phyloP scores from a whole-genome alignment of 2,888 invertebrate species.

The Caradrina clavipalpis region DNA sequence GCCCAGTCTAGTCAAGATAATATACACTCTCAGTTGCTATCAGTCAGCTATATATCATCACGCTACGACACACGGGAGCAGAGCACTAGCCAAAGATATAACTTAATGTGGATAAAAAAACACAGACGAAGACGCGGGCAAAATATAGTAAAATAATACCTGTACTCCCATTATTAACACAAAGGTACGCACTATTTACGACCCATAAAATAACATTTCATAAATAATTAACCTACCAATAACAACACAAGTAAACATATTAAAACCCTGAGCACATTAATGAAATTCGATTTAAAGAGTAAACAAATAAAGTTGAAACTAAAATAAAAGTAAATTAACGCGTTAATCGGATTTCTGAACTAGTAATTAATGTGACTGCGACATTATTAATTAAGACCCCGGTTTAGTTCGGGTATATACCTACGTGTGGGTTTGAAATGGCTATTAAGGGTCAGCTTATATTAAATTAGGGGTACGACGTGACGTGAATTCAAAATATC shows the following conservation, averaged over 20 bases:
- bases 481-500: constrained; percentile 10
- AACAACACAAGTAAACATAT: constrained; percentile 30
- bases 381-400: constrained; percentile 64
- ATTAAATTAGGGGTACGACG: constrained; percentile 40
- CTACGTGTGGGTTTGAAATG: constrained; percentile 30
- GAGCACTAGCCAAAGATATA: too few relatives aligned
- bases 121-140: too few relatives aligned
- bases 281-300: constrained; percentile 41
- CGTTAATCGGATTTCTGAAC: constrained; percentile 66
- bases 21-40: too few relatives aligned
- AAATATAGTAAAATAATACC: too few relatives aligned
- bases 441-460: constrained; percentile 49
- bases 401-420: constrained; percentile 56
- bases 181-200: too few relatives aligned
- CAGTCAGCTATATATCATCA: too few relatives aligned
- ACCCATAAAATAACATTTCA: too few relatives aligned
- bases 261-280: constrained; percentile 5
- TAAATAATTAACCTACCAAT: constrained; percentile 1
- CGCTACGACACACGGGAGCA: too few relatives aligned
- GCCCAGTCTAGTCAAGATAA: too few relatives aligned
- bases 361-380: constrained; percentile 67
- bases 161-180: too few relatives aligned
- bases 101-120: too few relatives aligned
- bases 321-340: constrained; percentile 53
- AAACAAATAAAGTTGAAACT: constrained; percentile 50